Evolutionary conservation across 2,113 vertebrate genomes (phyloP), one percentile per base, ranked within the genome.

Genomic region (Oryzias javanicus): DNA sequence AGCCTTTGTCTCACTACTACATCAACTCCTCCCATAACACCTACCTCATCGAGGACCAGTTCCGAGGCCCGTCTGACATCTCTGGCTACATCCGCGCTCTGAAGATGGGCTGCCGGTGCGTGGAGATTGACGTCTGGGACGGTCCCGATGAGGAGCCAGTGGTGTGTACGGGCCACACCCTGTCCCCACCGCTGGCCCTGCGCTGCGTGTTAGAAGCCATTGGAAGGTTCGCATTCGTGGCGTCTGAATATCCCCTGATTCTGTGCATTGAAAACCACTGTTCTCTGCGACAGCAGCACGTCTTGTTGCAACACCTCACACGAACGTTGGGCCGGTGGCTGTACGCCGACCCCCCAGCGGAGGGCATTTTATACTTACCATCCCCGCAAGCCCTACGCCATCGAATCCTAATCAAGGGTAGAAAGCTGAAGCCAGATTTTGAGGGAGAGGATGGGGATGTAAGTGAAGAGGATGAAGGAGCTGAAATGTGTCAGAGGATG

Each of bases 21-120:
- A 95, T 98, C 86, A 97, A 94, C 80, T 92, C 95, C 42, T 98
- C 96, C 80, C 96, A 98, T 83, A 97, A 97, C 66, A 98, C 96
- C 0, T 98, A 98, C 89, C 92, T 98, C 88, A 98, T 96, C 61
- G 94, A 98, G 86, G 96, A 97, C 85, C 96, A 98, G 80, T 94
- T 95, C 67, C 91, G 91, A 52, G 96, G 95, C 29, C 95, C 94
- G 27, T 94, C 95, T 0, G 94, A 96, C 77, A 92, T 98, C 80
- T 94, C 94, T 0, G 96, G 96, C 35, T 98, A 97, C 77, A 94
- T 96, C 52, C 94, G 96, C 0, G 95, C 95, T 58, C 93, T 98
- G 1, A 95, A 94, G 85, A 96, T 98, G 95, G 95, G 95, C 1
- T 98, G 95, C 63, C 91, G 96, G 48, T 95, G 95, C 15, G 94